Conservation (phyloP, 2,113 vertebrate genomes). For the Apteryx mantelli region DNA sequence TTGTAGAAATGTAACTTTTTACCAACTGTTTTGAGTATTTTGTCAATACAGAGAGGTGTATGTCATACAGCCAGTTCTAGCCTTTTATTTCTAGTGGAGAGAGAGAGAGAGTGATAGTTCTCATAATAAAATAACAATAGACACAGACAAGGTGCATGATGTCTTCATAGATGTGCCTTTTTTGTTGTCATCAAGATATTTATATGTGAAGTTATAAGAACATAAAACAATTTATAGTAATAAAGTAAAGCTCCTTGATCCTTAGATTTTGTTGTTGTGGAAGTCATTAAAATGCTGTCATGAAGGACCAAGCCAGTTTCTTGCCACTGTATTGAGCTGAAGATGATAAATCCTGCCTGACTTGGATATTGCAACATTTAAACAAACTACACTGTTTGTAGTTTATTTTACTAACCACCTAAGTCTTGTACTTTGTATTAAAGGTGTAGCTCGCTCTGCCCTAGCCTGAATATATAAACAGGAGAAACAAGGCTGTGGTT, state of each 20-base stretch:
- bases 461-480: no score
- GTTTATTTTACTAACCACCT: background rate
- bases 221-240: background rate
- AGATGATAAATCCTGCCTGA: accelerated
- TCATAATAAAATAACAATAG: background rate
- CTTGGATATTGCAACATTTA: accelerated
- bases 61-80: background rate
- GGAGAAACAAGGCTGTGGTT: accelerated
- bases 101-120: background rate
- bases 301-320: background rate
- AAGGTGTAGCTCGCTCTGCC: background rate
- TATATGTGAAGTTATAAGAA: background rate
- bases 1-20: constrained; percentile 48
- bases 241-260: background rate
- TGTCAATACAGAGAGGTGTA: background rate
- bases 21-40: constrained; percentile 49
- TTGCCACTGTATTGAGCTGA: background rate
- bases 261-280: background rate
- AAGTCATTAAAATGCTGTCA: background rate
- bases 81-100: background rate
- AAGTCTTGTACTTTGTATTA: accelerated
- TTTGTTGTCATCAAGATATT: background rate
- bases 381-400: accelerated
- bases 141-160: background rate
- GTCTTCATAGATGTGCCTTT: background rate